Percentiles rank a stretch among this genome's conserved stretches.
Evolutionary conservation across 2,797 vertebrate species (phyloP).

Genomic region (Periophthalmus magnuspinnatus): DNA sequence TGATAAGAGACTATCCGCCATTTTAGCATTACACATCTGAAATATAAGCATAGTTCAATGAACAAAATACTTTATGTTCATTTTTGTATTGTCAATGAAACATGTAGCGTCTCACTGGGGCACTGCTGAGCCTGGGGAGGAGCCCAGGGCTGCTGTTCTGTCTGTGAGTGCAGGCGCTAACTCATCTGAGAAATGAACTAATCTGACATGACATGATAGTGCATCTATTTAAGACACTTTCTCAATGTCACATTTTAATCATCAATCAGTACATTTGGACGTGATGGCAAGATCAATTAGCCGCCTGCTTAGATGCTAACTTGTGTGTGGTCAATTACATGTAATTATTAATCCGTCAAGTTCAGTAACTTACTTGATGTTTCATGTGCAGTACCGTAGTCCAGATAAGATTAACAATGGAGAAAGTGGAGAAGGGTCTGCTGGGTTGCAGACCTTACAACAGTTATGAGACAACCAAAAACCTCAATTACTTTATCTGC

Average conservation of each 20-base stretch:
- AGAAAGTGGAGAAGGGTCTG: conserved; percentile 34
- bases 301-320: conserved; percentile 63
- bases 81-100: conserved; percentile 28
- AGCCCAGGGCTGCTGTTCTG: conserved; percentile 28
- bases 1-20: conserved; percentile 76
- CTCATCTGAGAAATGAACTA: conserved; percentile 55
- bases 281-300: conserved; percentile 63
- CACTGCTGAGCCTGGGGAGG: conserved; percentile 28
- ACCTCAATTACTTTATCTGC: conserved; percentile 77
- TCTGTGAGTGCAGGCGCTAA: conserved; percentile 26
- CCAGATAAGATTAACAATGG: conserved; percentile 48
- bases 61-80: conserved; percentile 35
- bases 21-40: conserved; percentile 74
- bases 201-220: conserved; percentile 57
- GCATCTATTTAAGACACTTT: conserved; percentile 59
- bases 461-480: conserved; percentile 62
- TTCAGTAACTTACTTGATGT: conserved; percentile 53
- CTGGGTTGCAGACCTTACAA: conserved; percentile 48
- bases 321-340: conserved; percentile 70
- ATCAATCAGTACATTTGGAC: conserved; percentile 66
- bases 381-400: conserved; percentile 49
- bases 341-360: conserved; percentile 61
- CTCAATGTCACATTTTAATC: conserved; percentile 54
- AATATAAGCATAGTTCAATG: conserved; percentile 20
- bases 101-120: conserved; percentile 17